Percentiles rank a stretch among this genome's conserved stretches.
These are phyloP conservation scores for Dendrocincla tyrannina DNA, from an alignment of 2,797 vertebrate species.

Conservation along the genomic window DNA sequence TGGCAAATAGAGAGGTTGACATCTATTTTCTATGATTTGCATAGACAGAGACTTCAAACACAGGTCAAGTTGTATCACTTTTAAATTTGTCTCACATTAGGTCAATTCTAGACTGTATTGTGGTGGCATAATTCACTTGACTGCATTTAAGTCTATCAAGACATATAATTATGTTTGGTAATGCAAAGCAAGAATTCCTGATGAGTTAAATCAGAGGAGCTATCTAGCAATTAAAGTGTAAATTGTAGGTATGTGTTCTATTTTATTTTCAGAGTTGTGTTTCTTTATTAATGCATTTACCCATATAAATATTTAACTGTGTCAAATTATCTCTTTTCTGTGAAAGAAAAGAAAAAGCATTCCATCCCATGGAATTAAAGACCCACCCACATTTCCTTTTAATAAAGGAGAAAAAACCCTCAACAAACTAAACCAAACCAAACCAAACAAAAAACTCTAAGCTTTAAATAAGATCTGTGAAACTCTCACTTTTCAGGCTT, in stretches of 20 bases:
- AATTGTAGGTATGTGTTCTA: neutral
- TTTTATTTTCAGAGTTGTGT: neutral
- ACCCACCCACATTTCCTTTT: neutral
- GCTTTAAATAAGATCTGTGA: neutral
- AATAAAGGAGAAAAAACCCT: neutral
- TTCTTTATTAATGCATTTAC: neutral
- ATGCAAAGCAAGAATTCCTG: neutral
- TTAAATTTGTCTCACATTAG: neutral
- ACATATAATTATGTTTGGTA: neutral
- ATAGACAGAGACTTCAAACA: neutral
- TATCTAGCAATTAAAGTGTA: neutral
- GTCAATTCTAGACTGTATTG: neutral
- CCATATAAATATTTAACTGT: neutral
- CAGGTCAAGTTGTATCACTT: neutral
- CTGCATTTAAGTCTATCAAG: neutral
- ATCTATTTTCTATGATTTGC: neutral
- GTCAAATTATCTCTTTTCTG: neutral
- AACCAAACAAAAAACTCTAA: rapidly evolving
- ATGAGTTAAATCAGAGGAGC: neutral
- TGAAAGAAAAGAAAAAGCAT: neutral
- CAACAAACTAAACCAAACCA: neutral
- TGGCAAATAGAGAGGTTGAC: neutral
- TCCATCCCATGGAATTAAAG: neutral
- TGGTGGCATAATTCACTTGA: neutral
- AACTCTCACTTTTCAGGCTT: neutral